Evolutionary conservation across 1,140 invertebrate genomes (phyloP).

Genomic region (Asobara japonica): DNA sequence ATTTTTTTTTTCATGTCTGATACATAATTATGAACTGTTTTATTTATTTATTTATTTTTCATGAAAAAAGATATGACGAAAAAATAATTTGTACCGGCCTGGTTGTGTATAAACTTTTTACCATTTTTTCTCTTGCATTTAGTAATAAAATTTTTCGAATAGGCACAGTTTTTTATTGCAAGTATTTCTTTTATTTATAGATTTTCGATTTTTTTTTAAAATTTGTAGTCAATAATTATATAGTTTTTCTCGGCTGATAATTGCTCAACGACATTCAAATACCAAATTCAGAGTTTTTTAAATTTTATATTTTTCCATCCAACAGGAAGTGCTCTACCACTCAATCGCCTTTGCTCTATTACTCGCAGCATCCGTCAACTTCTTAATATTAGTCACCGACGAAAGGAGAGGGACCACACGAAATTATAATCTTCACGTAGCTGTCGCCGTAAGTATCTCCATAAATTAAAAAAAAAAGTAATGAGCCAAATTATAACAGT

Average conservation of each 20-base stretch:
- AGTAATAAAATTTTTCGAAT: too few species aligned
- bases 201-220: too few species aligned
- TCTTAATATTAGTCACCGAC: conserved; percentile 72
- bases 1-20: background rate
- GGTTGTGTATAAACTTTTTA: too few species aligned
- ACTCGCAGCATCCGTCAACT: conserved; percentile 73
- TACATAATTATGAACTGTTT: too few species aligned
- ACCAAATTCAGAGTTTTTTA: background rate
- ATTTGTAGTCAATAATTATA: too few species aligned
- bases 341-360: conserved; percentile 75
- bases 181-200: conserved; percentile 1
- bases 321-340: conserved; percentile 84
- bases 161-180: too few species aligned
- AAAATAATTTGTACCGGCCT: too few species aligned
- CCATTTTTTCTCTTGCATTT: too few species aligned
- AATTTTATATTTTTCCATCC: conserved; percentile 6
- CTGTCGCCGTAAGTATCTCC: conserved; percentile 72
- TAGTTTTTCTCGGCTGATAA: too few species aligned
- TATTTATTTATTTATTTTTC: too few species aligned
- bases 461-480: background rate
- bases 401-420: conserved; percentile 59
- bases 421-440: conserved; percentile 72
- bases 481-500: background rate
- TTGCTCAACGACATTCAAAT: background rate
- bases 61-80: too few species aligned